phyloP scores from a whole-genome alignment of 1,140 invertebrate genomes.

The Philopotamus ludificatus region DNA sequence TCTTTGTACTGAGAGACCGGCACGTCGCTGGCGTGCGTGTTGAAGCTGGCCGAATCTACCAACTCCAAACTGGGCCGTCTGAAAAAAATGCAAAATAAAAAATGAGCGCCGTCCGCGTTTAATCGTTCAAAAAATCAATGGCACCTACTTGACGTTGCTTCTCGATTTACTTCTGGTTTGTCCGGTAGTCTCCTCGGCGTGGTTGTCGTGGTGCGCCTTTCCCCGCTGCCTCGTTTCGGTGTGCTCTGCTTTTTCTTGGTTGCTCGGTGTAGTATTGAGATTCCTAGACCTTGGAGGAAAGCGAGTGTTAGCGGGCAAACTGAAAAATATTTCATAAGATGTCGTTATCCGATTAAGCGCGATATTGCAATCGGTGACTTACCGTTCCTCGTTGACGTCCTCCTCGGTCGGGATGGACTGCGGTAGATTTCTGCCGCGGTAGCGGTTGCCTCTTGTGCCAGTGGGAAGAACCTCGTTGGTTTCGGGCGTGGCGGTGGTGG shows the following conservation, averaged over 20 bases:
- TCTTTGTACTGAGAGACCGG: constrained; percentile 47
- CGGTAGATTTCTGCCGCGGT: constrained; percentile 59
- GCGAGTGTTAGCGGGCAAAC: constrained; percentile 73
- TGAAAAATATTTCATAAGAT: constrained; percentile 45
- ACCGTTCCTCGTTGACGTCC: constrained; percentile 56
- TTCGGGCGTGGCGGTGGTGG: constrained; percentile 51
- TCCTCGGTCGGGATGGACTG: constrained; percentile 54
- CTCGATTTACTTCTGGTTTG: constrained; percentile 53
- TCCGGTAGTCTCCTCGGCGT: constrained; percentile 52
- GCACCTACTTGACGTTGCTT: constrained; percentile 51
- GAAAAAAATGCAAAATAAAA: constrained; percentile 38
- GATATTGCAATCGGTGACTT: neutral
- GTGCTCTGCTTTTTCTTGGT: constrained; percentile 46
- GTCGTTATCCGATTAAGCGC: neutral
- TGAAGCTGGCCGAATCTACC: constrained; percentile 76
- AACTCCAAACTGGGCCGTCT: constrained; percentile 71
- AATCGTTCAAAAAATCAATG: too few relatives aligned
- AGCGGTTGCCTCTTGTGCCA: constrained; percentile 53
- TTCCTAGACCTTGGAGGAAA: constrained; percentile 72
- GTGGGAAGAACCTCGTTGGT: constrained; percentile 69
- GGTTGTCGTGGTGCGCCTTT: constrained; percentile 50
- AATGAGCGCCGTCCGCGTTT: too few relatives aligned
- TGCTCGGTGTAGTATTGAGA: constrained; percentile 51
- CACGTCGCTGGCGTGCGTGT: constrained; percentile 63
- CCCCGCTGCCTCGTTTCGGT: constrained; percentile 48